Conservation (phyloP, 2,113 vertebrate species). For the Agelaius phoeniceus region DNA sequence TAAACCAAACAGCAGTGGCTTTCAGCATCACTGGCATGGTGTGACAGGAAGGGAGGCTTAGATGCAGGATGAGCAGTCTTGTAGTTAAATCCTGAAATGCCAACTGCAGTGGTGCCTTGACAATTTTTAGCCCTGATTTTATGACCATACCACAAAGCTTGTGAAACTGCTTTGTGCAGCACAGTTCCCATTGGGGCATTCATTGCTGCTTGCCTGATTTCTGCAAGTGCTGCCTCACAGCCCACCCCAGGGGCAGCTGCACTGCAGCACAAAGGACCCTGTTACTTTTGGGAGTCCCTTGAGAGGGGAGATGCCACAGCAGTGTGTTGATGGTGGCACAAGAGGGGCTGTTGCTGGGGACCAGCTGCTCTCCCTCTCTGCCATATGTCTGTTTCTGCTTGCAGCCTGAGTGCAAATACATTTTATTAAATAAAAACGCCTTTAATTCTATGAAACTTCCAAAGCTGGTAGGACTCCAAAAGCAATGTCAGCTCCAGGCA, state of each 20-base stretch:
- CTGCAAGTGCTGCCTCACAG: not conserved
- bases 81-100: not conserved
- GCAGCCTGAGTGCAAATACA: not conserved
- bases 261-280: not conserved
- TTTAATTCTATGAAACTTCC: constrained; percentile 19
- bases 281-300: not conserved
- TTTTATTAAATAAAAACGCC: not conserved
- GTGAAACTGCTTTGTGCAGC: not conserved
- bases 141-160: not conserved
- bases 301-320: not conserved
- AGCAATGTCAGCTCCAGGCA: not conserved
- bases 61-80: not conserved
- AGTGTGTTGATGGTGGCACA: not conserved
- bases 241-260: not conserved
- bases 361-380: not conserved
- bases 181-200: not conserved
- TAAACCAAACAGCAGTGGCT: not conserved
- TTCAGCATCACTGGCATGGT: not conserved
- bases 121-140: not conserved
- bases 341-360: not conserved
- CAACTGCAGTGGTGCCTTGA: not conserved
- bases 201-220: not conserved
- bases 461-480: constrained; percentile 21
- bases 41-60: not conserved
- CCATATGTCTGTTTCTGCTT: not conserved